Percentiles rank a stretch among this genome's conserved stretches.
phyloP scores from a whole-genome alignment of 2,113 vertebrate genomes.

The Chloropsis hardwickii region DNA sequence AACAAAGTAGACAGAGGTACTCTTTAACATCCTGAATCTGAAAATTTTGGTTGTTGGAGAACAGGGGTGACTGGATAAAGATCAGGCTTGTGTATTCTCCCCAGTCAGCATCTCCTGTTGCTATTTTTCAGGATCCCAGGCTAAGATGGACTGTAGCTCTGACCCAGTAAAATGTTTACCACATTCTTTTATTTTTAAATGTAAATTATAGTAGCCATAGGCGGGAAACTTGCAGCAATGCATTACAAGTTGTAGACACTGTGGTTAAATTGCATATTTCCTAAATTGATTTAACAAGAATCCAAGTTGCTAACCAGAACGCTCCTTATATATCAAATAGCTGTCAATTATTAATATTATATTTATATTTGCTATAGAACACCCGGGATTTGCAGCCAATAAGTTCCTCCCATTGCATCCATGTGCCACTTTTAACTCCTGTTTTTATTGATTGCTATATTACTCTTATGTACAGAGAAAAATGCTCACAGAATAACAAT shows the following conservation, averaged over 20 bases:
- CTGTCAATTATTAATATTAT: neutral
- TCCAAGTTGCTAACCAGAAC: neutral
- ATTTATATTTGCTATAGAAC: neutral
- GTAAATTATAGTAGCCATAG: neutral
- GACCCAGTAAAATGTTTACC: neutral
- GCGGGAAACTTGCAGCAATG: neutral
- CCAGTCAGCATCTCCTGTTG: neutral
- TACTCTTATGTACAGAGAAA: neutral
- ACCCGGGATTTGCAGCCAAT: neutral
- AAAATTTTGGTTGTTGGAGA: neutral
- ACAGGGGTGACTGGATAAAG: neutral
- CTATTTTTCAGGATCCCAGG: neutral
- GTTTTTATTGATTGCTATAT: neutral
- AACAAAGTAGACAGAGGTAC: neutral
- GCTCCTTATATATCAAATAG: neutral
- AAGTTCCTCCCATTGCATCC: neutral
- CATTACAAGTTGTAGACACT: neutral
- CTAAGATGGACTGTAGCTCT: neutral
- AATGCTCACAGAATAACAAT: neutral
- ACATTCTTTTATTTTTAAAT: neutral
- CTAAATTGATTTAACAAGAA: neutral
- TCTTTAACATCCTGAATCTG: neutral
- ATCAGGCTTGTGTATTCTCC: neutral
- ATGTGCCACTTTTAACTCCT: neutral
- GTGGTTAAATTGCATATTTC: neutral